A percentile compares a stretch with the other conserved stretches of the same genome.
Evolutionary conservation across 1,140 invertebrate species (phyloP).

Genomic region (Chlorops oryzae): DNA sequence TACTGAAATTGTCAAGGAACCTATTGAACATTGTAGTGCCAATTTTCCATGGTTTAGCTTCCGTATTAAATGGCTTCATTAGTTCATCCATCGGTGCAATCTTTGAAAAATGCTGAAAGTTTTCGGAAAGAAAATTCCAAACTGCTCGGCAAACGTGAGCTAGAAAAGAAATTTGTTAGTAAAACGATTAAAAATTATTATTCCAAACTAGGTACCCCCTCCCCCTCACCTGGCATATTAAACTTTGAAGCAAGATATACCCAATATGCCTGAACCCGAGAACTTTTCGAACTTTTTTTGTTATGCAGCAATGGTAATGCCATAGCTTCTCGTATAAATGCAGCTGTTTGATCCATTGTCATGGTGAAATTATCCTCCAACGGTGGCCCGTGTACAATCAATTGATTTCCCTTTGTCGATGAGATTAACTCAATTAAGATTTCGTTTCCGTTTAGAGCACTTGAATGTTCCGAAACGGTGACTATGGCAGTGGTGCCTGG

Average conservation of each 20-base stretch:
- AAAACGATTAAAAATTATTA: no score
- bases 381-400: constrained; percentile 12
- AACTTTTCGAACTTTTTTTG: constrained; percentile 1
- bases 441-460: constrained; percentile 13
- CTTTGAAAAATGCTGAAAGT: constrained; percentile 24
- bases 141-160: constrained; percentile 19
- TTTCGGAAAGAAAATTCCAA: constrained; percentile 26
- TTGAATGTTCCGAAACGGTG: no score
- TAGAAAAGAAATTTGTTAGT: constrained; percentile 5
- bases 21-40: constrained; percentile 25
- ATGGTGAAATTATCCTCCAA: constrained; percentile 15
- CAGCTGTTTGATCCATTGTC: constrained; percentile 14
- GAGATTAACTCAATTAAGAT: constrained; percentile 17
- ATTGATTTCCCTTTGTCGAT: constrained; percentile 7
- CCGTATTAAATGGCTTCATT: constrained; percentile 22
- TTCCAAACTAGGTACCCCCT: no score
- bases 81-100: constrained; percentile 33
- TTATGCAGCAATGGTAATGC: constrained; percentile 30
- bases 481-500: no score
- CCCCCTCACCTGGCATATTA: constrained; percentile 27
- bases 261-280: constrained; percentile 19
- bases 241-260: constrained; percentile 20
- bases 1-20: constrained; percentile 25
- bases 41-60: constrained; percentile 25
- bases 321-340: constrained; percentile 31